phyloP scores from a whole-genome alignment of 2,888 invertebrate genomes.

The Erynnis tages region DNA sequence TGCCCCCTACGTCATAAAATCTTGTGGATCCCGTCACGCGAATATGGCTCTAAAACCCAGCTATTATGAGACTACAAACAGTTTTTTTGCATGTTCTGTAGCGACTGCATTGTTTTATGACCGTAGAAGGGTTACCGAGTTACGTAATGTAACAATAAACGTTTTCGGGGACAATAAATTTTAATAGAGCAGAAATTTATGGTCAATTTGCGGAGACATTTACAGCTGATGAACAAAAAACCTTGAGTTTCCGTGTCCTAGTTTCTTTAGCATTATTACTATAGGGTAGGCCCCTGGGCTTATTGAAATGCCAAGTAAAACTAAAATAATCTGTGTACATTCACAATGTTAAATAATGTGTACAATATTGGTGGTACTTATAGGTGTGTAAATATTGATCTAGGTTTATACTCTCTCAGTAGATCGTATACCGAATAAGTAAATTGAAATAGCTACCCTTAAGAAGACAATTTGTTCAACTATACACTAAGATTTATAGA shows the following conservation, averaged over 20 bases:
- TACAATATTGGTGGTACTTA: no score
- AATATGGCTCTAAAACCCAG: constrained; percentile 56
- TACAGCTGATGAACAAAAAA: constrained; percentile 71
- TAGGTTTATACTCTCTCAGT: no score
- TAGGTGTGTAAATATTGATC: no score
- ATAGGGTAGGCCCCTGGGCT: background rate
- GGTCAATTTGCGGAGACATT: constrained; percentile 71
- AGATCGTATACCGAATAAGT: no score
- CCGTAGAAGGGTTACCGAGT: constrained; percentile 68
- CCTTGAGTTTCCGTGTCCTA: constrained; percentile 53
- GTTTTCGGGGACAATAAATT: constrained; percentile 69
- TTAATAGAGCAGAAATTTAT: constrained; percentile 77
- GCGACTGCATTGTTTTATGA: constrained; percentile 70
- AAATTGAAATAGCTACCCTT: no score
- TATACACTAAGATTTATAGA: no score
- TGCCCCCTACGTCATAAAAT: constrained; percentile 72
- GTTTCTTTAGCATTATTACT: constrained; percentile 40
- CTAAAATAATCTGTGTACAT: no score
- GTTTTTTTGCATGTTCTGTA: constrained; percentile 61
- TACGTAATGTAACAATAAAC: constrained; percentile 73
- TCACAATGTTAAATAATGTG: no score
- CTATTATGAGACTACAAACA: constrained; percentile 51
- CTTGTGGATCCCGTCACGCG: constrained; percentile 51
- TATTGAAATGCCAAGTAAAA: constrained; percentile 15
- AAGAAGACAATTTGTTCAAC: no score